Evolutionary conservation across 2,113 vertebrate species (phyloP), one percentile per base, ranked within the genome.

Genomic region (Upupa epops): DNA sequence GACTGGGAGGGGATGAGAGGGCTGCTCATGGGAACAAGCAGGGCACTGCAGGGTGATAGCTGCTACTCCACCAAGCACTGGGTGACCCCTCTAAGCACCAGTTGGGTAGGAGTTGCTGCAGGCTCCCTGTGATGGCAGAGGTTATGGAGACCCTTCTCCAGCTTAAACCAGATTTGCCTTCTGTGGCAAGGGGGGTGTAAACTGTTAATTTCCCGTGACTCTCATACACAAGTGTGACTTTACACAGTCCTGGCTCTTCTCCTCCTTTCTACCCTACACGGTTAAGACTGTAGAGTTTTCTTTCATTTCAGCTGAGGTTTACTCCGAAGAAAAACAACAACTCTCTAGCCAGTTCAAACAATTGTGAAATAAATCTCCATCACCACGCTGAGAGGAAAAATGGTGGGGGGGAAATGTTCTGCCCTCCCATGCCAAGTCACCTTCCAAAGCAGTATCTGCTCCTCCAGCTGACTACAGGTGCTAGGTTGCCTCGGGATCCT

Each of bases 401-500:
- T 6, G 13, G 25, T 34, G 61, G 26, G 52, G 13, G 5, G 32
- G 34, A 83, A 81, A 52, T 68, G 68, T 18, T 18, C 42, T 55
- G n/a, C 28, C 32, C 48, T 88, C 52, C 9, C 11, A 21, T 71
- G 69, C 56, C 37, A 74, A 89, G 48, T 55, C 0, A 0, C 31
- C 56, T 76, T 87, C 51, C 63, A 82, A 79, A 79, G 85, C 46
- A 85, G 2, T 58, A 55, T 51, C 72, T 76, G 73, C 51, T 94
- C 55, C 74, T 92, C 45, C 51, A 80, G 76, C 64, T 0, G 0
- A 72, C 58, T 70, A 73, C 59, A 51, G 79, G 72, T 74, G 48
- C 70, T 86, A 88, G 82, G 71, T 72, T 82, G 85, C 85, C 75
- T 85, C 79, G 49, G 55, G 56, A 89, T 75, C 46, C 81, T 66